Conservation (phyloP, 92 coral and sea anemone species). For the Porites evermanni region DNA sequence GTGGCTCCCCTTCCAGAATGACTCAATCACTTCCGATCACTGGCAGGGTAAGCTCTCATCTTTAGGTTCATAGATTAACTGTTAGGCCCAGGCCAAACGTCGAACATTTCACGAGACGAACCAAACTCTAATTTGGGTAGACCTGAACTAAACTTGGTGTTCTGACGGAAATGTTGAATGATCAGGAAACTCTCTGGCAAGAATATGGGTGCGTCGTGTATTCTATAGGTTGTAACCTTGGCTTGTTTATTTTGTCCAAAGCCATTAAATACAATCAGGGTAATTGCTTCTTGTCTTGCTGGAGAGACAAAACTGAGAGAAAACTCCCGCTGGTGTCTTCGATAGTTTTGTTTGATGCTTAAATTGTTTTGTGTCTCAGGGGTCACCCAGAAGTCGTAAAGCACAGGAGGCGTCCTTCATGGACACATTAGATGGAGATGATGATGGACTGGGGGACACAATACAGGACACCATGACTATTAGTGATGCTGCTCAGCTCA, state of each 20-base stretch:
- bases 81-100: not conserved
- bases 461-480: conserved; percentile 50
- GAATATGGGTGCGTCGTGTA: too few species aligned
- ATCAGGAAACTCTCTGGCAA: too few species aligned
- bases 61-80: not conserved
- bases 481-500: conserved; percentile 23
- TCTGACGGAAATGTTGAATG: too few species aligned
- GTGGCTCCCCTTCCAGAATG: conserved; percentile 32
- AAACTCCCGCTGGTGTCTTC: too few species aligned
- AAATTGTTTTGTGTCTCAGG: conserved; percentile 4
- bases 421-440: conserved; percentile 46
- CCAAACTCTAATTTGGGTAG: too few species aligned
- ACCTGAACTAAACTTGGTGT: too few species aligned
- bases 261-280: too few species aligned
- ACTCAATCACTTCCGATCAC: conserved; percentile 48
- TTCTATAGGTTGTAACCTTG: too few species aligned
- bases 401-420: not conserved
- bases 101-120: too few species aligned
- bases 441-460: conserved; percentile 47
- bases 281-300: too few species aligned
- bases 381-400: conserved; percentile 41
- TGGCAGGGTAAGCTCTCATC: conserved; percentile 28
- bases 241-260: too few species aligned
- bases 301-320: too few species aligned
- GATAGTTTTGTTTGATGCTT: not conserved